Evolutionary conservation across 2,113 vertebrate species (phyloP).

Genomic region (Pipa parva): DNA sequence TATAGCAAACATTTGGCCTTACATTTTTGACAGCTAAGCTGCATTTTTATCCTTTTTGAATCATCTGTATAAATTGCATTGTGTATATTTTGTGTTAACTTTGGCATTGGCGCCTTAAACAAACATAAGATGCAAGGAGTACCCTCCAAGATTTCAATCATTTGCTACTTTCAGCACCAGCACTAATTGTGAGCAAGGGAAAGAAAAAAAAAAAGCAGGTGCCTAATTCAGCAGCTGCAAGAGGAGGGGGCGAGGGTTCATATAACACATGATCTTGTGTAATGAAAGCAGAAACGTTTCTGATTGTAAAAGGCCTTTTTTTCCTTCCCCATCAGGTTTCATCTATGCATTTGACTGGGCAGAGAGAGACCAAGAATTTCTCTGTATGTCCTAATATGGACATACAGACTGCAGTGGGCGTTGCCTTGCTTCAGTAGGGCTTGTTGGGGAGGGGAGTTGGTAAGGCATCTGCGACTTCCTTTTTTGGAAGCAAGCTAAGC

Average conservation of each 20-base stretch:
- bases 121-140: too few relatives aligned
- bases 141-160: background rate
- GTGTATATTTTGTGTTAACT: too few relatives aligned
- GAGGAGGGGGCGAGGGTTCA: background rate
- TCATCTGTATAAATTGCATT: too few relatives aligned
- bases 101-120: too few relatives aligned
- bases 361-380: slow-evolving; percentile 18
- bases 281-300: background rate
- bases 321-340: slow-evolving; percentile 4
- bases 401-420: slow-evolving; percentile 33
- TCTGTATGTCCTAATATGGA: slow-evolving; percentile 39
- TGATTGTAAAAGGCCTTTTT: slow-evolving; percentile 16
- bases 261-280: background rate
- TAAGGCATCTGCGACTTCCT: slow-evolving; percentile 23
- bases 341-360: background rate
- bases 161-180: background rate
- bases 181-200: background rate
- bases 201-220: slow-evolving; percentile 20
- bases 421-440: background rate
- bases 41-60: too few relatives aligned
- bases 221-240: background rate
- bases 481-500: slow-evolving; percentile 35
- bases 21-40: too few relatives aligned
- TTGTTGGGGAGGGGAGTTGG: background rate
- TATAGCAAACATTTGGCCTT: too few relatives aligned